These are phyloP conservation scores for Halictus rubicundus DNA, from an alignment of 1,140 invertebrate species.

Conservation along the genomic window DNA sequence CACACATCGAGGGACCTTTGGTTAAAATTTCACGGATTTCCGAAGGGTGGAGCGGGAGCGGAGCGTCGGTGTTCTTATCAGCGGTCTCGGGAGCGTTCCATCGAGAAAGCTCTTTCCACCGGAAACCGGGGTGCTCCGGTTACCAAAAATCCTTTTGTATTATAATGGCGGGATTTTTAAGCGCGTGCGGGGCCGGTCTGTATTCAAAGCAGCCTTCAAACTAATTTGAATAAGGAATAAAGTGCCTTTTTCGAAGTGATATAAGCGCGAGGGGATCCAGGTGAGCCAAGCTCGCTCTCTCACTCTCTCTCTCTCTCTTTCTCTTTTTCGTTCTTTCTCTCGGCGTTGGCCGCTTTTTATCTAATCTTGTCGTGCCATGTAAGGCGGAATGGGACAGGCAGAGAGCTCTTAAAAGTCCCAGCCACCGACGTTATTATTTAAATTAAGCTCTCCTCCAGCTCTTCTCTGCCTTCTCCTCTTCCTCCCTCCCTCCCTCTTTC, in stretches of 20 bases:
- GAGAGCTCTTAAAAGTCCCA: constrained; percentile 63
- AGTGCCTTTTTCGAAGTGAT: constrained; percentile 71
- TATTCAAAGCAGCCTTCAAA: constrained; percentile 69
- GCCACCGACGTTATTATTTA: constrained; percentile 70
- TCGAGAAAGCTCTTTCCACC: constrained; percentile 24
- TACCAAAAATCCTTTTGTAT: constrained; percentile 70
- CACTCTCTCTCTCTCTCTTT: too few relatives aligned
- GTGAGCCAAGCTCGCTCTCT: constrained; percentile 22
- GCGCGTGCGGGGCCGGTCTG: constrained; percentile 56
- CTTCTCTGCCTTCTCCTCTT: too few relatives aligned
- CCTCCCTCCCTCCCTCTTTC: too few relatives aligned
- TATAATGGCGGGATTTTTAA: constrained; percentile 69
- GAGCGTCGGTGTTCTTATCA: too few relatives aligned
- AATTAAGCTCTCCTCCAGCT: constrained; percentile 52
- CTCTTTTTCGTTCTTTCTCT: neutral
- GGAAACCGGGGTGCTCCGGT: constrained; percentile 34
- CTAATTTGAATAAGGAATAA: constrained; percentile 75
- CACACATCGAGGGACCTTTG: too few relatives aligned
- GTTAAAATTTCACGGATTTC: too few relatives aligned
- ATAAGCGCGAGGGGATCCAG: constrained; percentile 57
- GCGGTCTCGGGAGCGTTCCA: too few relatives aligned
- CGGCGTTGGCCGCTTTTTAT: constrained; percentile 55
- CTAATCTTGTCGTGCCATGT: constrained; percentile 71
- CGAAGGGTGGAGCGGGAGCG: too few relatives aligned
- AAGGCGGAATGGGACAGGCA: constrained; percentile 66